Evolutionary conservation across 2,113 vertebrate species (phyloP).

Genomic region (Rhagologus leucostigma): DNA sequence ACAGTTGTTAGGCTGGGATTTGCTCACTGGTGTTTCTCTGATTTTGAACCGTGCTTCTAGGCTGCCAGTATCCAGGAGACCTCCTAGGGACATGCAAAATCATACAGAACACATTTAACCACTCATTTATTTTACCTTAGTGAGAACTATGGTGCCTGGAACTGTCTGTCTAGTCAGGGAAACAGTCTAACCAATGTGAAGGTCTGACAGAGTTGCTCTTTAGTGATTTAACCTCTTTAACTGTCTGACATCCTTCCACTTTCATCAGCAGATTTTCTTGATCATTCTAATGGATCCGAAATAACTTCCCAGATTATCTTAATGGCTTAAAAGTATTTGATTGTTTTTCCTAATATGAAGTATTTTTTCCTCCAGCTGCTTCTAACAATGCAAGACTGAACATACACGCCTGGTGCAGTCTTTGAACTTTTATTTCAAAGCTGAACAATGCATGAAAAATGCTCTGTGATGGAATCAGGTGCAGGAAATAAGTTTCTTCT

Average conservation of each 20-base stretch:
- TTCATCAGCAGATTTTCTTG: background rate
- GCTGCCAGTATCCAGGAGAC: background rate
- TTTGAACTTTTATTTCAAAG: background rate
- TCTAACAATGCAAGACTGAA: background rate
- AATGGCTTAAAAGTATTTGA: background rate
- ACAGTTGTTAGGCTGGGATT: background rate
- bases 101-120: background rate
- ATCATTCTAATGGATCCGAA: background rate
- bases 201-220: background rate
- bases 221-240: background rate
- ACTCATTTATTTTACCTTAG: background rate
- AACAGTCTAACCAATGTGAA: background rate
- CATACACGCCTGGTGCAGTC: accelerated
- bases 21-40: background rate
- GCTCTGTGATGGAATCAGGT: background rate
- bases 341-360: background rate
- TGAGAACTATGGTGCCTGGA: background rate
- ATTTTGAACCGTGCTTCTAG: background rate
- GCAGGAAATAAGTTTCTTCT: background rate
- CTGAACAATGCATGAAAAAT: background rate
- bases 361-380: background rate
- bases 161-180: background rate
- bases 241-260: background rate
- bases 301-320: background rate
- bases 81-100: background rate